Evolutionary conservation across 2,113 vertebrate species (phyloP), one percentile per base, ranked within the genome.

Genomic region (Oreochromis aureus): DNA sequence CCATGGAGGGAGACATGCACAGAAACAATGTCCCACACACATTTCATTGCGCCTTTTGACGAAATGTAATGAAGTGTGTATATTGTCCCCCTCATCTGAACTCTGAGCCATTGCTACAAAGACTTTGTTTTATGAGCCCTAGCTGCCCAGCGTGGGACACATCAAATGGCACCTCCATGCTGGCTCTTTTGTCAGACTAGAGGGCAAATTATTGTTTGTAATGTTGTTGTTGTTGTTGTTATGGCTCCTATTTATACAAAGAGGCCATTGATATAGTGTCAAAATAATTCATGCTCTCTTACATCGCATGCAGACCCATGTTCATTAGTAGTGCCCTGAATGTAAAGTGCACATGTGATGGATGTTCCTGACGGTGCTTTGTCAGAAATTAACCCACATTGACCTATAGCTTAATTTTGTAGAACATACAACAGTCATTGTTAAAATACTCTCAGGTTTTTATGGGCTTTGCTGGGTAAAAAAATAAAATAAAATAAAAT

Each of bases 31-130:
- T 90, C 89, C 92, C 89, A 85, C 95, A 94, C 96, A 96, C 95
- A 96, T 96, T 96, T 96, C 96, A 95, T 94, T 96, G 96, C 94
- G 89, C 94, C 96, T 96, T 97, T 97, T 97, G 97, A 97, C 95
- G 86, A 96, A 96, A 97, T 95, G 95, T 97, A 98, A 95, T 97
- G 97, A 98, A 97, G 96, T 98, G 97, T 97, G 95, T 94, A 94
- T 93, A 93, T 95, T 96, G 96, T 96, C 95, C 96, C 95, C 94
- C 93, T 95, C 91, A 94, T 95, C 93, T 95, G 95, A 97, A 96
- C 96, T 90, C 95, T 82, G 93, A 95, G 92, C 95, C 94, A 94
- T 95, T 89, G 95, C 94, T 94, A 95, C 95, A 93, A 94, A 96
- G 95, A 96, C 92, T 95, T 95, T 94, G 93, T 95, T 97, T 96